Base-by-base conservation (phyloP, 1,140 invertebrate genomes). In the Eupeodes corollae region DNA sequence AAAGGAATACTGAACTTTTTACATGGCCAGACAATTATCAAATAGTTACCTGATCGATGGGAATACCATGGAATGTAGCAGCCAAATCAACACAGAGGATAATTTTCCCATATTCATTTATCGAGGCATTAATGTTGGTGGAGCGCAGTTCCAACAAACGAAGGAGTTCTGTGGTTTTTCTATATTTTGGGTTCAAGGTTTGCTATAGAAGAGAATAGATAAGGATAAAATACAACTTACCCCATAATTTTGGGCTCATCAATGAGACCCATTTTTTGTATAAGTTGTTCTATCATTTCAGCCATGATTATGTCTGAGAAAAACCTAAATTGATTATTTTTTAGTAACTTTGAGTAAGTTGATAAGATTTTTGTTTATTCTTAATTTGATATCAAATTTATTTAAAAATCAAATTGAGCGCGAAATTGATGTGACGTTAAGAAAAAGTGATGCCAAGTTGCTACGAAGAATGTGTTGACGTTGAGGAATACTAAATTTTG, bases 81-180 rank as follows among this genome's bases (percentile, higher is more conserved):
- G 63, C 63, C 3, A 67, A 34, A 37, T 67, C 63, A 1, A 53
- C 52, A 19, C 63, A 67, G 15, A 67, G 21, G 1, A 64, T 56
- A 48, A 63, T 67, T 46, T 67, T 67, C 0, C 58, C 63, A 37
- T 67, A 67, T 42, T 67, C 63, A 46, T 67, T 64, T 15, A 67
- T 56, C 48, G 67, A 57, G 26, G 61, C 35, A 0, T 58, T 53
- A 2, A 62, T 56, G 50, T 64, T 67, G 6, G 59, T 43, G 13
- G 63, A 67, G 2, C 63, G 59, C 16, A 67, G 40, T 14, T 67
- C 63, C 10, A 67, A 44, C 3, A 67, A 48, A 21, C 63, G 55
- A 13, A 67, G 42, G 5, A 67, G 26, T 33, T 67, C 63, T 0
- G 58, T 62, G 9, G 63, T 62, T 53, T 67, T 67, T 19, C 63